A percentile compares a stretch with the other conserved stretches of the same genome.
Evolutionary conservation across 2,888 invertebrate genomes (phyloP).

Genomic region (Cryptocheilus praepositus): DNA sequence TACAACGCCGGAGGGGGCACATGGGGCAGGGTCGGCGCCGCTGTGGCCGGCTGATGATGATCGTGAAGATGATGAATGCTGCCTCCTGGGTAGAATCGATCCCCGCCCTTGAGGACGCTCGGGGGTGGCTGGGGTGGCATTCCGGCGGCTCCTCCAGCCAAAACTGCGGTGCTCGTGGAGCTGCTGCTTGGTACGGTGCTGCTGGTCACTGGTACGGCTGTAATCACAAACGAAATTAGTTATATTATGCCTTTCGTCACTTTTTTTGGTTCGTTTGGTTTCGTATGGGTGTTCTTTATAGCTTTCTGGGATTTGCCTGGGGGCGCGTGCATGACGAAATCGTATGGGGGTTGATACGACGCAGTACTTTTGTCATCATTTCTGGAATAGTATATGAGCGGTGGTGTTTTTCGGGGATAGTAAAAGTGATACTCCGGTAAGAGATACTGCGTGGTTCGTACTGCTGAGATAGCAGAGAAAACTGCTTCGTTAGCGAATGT

Average conservation of each 20-base stretch:
- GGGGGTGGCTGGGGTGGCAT: conserved; percentile 72
- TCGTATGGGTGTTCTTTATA: no score
- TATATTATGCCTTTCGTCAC: neutral
- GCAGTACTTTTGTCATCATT: no score
- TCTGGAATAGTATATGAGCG: no score
- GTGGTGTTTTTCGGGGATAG: no score
- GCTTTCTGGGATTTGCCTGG: no score
- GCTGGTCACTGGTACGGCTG: conserved; percentile 77
- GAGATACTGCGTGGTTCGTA: no score
- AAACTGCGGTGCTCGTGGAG: conserved; percentile 69
- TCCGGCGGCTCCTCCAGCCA: conserved; percentile 65
- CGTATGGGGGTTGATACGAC: no score
- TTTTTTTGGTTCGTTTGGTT: neutral
- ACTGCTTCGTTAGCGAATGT: no score
- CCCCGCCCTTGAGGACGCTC: conserved; percentile 74
- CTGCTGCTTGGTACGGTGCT: conserved; percentile 74
- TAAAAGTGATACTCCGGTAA: no score
- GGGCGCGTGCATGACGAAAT: no score
- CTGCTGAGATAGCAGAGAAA: no score
- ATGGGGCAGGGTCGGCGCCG: conserved; percentile 77
- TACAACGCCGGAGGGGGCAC: conserved; percentile 76
- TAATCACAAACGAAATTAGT: neutral
- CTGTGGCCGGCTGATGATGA: conserved; percentile 73
- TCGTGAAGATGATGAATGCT: conserved; percentile 72
- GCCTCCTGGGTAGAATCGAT: conserved; percentile 71